Evolutionary conservation across 2,888 invertebrate genomes (phyloP), one percentile per base, ranked within the genome.

Genomic region (Aspidapion aeneum): DNA sequence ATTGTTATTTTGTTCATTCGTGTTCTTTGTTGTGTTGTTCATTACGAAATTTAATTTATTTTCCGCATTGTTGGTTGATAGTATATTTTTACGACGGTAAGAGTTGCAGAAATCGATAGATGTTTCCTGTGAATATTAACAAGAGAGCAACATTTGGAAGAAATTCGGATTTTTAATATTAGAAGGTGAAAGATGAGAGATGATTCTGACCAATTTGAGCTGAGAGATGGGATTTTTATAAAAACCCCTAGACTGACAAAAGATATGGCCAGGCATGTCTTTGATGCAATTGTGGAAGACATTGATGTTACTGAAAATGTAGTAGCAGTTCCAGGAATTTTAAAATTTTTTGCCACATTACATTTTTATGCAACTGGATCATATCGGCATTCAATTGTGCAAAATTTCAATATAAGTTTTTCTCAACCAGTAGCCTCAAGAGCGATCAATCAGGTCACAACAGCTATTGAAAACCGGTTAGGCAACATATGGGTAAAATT

Each of bases 311-410:
- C 21, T 21, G 35, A 54, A 18, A 65, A 63, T 61, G 3, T 21
- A 19, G 61, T 63, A 9, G 60, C 60, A 2, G 55, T 49, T 60
- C 22, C 55, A 21, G 3, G 16, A 17, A 19, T 51, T 59, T 18
- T 51, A 51, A 61, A 56, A 21, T 58, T 67, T 50, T 63, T 63
- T 57, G 54, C 62, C 22, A 57, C 60, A 18, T 55, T 67, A 21
- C 52, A 62, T 55, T 67, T 67, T 62, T 66, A 62, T 59, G 67
- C 66, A 7, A 66, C 66, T 19, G 66, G 66, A 2, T 67, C 65
- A 12, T 65, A 66, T 55, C 67, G 66, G 54, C 18, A 60, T 54
- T 55, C 21, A 21, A 18, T 67, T 54, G 67, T 63, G 18, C 60
- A 65, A 56, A 57, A 21, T 50, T 67, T 52, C 52, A 63, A 60